A percentile compares a stretch with the other conserved stretches of the same genome.
Evolutionary conservation across 2,888 invertebrate species (phyloP).

Genomic region (Agrilus cyanescens): DNA sequence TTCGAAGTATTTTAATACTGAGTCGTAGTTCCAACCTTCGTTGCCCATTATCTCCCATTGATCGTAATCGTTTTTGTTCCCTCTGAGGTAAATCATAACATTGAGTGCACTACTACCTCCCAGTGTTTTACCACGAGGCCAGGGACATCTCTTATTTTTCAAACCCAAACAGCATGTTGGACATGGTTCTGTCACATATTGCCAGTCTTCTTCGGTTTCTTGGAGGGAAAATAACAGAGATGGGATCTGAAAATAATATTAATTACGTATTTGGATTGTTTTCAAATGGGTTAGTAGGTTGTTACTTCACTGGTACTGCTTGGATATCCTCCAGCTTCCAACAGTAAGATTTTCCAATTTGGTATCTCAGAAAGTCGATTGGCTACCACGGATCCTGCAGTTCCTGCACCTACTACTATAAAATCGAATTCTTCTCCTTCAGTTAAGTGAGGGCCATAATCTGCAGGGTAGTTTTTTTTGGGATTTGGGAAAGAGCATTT

Average conservation of each 20-base stretch:
- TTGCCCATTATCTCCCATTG: conserved; percentile 75
- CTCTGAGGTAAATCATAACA: conserved; percentile 85
- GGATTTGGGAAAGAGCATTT: conserved; percentile 40
- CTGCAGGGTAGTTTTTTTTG: conserved; percentile 17
- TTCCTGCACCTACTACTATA: conserved; percentile 41
- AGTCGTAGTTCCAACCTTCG: conserved; percentile 73
- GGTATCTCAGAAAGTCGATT: conserved; percentile 35
- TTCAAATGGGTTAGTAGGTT: neutral
- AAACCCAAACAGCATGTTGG: conserved; percentile 74
- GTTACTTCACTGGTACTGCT: conserved; percentile 33
- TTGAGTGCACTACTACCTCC: conserved; percentile 82
- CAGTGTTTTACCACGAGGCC: conserved; percentile 84
- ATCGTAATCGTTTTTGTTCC: conserved; percentile 78
- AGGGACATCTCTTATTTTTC: conserved; percentile 76
- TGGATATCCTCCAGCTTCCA: conserved; percentile 43
- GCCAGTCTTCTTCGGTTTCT: conserved; percentile 81
- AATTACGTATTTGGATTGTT: neutral
- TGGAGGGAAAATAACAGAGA: conserved; percentile 76
- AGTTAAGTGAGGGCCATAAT: conserved; percentile 15
- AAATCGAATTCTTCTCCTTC: conserved; percentile 35
- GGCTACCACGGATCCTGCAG: conserved; percentile 42
- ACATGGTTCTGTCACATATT: conserved; percentile 75
- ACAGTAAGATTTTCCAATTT: conserved; percentile 38
- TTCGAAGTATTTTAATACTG: conserved; percentile 70
- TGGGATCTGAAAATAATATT: conserved; percentile 48